These are phyloP conservation scores for Eupeodes latifasciatus DNA, from an alignment of 2,888 invertebrate genomes.

Conservation along the genomic window DNA sequence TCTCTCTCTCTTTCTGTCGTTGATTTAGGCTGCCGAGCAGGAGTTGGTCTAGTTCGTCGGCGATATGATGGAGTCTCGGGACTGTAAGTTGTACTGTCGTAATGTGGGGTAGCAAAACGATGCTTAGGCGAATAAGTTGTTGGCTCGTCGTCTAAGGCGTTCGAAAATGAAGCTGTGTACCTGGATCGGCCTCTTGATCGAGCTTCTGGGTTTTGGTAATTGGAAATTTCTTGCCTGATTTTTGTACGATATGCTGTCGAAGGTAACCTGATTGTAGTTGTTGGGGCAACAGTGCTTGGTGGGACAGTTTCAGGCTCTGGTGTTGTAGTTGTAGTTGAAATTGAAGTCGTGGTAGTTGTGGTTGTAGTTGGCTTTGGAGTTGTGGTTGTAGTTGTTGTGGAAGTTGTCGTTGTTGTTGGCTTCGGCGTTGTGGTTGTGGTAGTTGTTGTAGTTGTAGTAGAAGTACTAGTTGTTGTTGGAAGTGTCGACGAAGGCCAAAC, in stretches of 20 bases:
- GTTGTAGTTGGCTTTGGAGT: constrained; percentile 78
- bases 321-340: constrained; percentile 79
- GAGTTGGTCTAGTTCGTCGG: constrained; percentile 59
- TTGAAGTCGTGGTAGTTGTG: constrained; percentile 79
- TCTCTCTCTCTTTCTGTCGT: constrained; percentile 79
- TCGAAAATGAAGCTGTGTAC: constrained; percentile 80
- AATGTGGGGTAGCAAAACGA: constrained; percentile 77
- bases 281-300: constrained; percentile 60
- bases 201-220: constrained; percentile 69
- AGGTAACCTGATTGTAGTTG: constrained; percentile 55
- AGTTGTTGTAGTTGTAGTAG: constrained; percentile 72
- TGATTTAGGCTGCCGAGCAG: constrained; percentile 62
- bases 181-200: constrained; percentile 82
- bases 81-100: constrained; percentile 63
- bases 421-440: constrained; percentile 44
- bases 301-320: constrained; percentile 77
- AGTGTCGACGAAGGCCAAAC: constrained; percentile 78
- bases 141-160: constrained; percentile 81
- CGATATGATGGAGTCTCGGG: constrained; percentile 58
- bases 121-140: constrained; percentile 83
- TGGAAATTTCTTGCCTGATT: constrained; percentile 45
- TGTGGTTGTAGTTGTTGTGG: constrained; percentile 64
- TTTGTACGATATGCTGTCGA: constrained; percentile 59
- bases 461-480: constrained; percentile 72
- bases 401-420: constrained; percentile 65